These are phyloP conservation scores for Sebastes minor DNA, from an alignment of 2,797 vertebrate species.

Conservation along the genomic window DNA sequence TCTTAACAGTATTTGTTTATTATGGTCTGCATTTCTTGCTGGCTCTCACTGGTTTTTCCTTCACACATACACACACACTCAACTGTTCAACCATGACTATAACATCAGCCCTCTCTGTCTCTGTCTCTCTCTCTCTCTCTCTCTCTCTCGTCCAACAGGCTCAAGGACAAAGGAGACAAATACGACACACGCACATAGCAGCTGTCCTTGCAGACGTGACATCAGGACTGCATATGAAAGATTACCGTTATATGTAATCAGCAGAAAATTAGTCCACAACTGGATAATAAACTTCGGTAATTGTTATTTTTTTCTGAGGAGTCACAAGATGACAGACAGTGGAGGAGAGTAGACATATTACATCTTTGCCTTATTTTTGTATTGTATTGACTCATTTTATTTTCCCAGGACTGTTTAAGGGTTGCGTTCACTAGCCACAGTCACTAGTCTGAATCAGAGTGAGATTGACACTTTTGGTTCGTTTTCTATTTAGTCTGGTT, in stretches of 20 bases:
- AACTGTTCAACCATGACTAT: background rate
- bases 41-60: background rate
- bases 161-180: constrained; percentile 8
- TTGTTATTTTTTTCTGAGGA: no score
- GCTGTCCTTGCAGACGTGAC: background rate
- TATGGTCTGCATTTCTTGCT: background rate
- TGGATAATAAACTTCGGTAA: no score
- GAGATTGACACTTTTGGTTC: no score
- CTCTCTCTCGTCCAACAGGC: background rate
- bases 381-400: background rate
- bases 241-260: background rate
- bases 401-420: background rate
- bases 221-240: background rate
- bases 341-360: background rate
- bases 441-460: no score
- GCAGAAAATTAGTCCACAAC: background rate
- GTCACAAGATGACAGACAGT: background rate
- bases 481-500: no score
- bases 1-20: constrained; percentile 12
- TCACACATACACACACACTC: background rate
- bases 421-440: no score
- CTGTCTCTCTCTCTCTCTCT: background rate
- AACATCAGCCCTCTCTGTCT: background rate
- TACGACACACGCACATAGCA: background rate
- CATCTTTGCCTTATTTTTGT: background rate